Percentiles rank a stretch among this genome's conserved stretches.
Evolutionary conservation across 2,113 vertebrate species (phyloP).

Genomic region (Motacilla tschutschensis): DNA sequence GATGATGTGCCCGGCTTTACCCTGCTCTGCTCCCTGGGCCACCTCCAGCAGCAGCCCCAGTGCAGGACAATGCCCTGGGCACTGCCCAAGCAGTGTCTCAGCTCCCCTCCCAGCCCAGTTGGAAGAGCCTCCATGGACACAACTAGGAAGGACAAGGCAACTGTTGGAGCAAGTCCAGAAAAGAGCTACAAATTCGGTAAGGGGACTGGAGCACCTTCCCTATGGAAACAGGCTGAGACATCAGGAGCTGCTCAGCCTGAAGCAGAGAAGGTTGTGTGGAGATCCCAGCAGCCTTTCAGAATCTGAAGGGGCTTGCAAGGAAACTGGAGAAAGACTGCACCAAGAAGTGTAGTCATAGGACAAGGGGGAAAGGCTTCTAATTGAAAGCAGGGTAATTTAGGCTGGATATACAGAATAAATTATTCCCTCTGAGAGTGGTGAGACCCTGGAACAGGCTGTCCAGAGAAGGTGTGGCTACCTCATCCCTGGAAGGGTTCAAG

Average conservation of each 20-base stretch:
- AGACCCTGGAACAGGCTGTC: background rate
- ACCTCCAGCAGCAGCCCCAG: background rate
- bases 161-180: background rate
- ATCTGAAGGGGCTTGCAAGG: background rate
- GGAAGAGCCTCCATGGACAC: background rate
- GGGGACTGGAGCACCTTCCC: background rate
- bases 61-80: rapidly evolving
- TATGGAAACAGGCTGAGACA: background rate
- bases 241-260: background rate
- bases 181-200: background rate
- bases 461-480: background rate
- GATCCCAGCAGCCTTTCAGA: background rate
- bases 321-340: background rate
- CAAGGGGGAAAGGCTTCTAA: background rate
- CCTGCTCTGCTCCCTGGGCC: background rate
- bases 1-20: background rate
- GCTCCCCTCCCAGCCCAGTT: background rate
- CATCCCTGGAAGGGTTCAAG: background rate
- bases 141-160: background rate
- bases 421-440: background rate
- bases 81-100: too few relatives aligned
- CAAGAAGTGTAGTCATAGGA: background rate
- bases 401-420: background rate
- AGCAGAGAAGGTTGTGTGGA: background rate
- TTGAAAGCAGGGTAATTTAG: background rate